Evolutionary conservation across 2,888 invertebrate genomes (phyloP), one percentile per base, ranked within the genome.

Genomic region (Xestia sexstrigata): DNA sequence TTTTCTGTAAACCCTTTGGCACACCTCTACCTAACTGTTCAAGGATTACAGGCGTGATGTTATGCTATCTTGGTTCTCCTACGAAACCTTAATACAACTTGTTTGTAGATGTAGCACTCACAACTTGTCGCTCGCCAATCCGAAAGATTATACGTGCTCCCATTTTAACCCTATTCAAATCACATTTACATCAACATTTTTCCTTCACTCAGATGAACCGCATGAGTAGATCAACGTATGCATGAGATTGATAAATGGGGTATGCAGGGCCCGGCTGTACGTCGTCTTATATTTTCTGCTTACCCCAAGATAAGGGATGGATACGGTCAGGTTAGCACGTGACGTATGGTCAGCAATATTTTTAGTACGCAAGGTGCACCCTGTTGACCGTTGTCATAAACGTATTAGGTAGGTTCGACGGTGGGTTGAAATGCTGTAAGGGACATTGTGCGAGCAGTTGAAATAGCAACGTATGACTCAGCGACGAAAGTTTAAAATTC

Each of bases 171-270:
- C n/a, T 6, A 30, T 76, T 76, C 58, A 49, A 60, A 58, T 2
- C 73, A 35, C 8, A 55, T 74, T 26, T 23, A 58, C 42, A 65
- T 39, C 30, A 58, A 45, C 30, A 63, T 42, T 45, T 23, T 60
- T 1, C 23, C 52, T 17, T n/a, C 30, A 9, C 55, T n/a, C 49
- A 39, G 7, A 84, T 30, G 20, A 67, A 84, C 63, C 76, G 49
- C 71, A 62, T 47, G 75, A 70, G 39, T 42, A 74, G 26, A 75
- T 71, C 70, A 79, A 74, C 63, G 26, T 75, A 74, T 78, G 73
- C 76, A 75, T 42, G 86, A 85, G 83, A 86, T 79, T 87, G 86
- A 86, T 67, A 75, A 85, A 86, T 82, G 88, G n/a, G 42, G 42
- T 82, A 85, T 87, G 82, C 85, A 87, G 52, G 79, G 62, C 11